Percentiles rank a stretch among this genome's conserved stretches.
Conservation (phyloP, 2,113 vertebrate genomes). For the Phylloscopus trochiloides region DNA sequence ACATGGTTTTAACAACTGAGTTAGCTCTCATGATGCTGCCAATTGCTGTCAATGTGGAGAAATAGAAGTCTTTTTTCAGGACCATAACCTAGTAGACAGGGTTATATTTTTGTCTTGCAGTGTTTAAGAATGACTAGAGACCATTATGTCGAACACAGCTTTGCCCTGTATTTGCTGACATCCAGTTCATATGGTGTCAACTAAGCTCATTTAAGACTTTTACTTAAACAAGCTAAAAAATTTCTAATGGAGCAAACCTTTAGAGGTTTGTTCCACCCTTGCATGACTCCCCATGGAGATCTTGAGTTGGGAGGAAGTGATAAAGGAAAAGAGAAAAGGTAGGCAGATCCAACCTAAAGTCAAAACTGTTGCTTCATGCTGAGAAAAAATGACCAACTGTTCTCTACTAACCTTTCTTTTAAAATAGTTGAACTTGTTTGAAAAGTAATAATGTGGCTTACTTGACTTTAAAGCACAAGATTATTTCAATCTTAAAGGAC, state of each 20-base stretch:
- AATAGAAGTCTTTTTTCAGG: background rate
- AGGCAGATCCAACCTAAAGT: background rate
- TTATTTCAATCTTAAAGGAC: conserved; percentile 36
- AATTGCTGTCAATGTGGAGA: background rate
- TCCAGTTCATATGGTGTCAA: background rate
- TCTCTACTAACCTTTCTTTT: background rate
- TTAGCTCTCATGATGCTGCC: conserved; percentile 4
- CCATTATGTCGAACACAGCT: background rate
- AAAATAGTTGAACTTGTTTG: background rate
- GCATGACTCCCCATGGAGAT: background rate
- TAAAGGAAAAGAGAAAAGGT: background rate
- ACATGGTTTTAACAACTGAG: conserved; percentile 28
- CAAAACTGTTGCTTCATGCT: background rate
- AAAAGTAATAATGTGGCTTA: background rate
- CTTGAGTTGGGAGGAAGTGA: background rate
- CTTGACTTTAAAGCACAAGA: background rate
- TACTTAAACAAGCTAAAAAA: background rate
- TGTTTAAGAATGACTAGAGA: background rate
- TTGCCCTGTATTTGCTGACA: background rate
- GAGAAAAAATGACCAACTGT: background rate
- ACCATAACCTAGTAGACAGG: background rate
- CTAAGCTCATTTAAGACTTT: background rate
- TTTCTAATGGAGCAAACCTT: background rate
- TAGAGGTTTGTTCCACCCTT: background rate
- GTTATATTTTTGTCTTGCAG: background rate